These are phyloP conservation scores for human (Homo sapiens) DNA, from an alignment of 2,113 vertebrate species.

Conservation along the genomic window DNA sequence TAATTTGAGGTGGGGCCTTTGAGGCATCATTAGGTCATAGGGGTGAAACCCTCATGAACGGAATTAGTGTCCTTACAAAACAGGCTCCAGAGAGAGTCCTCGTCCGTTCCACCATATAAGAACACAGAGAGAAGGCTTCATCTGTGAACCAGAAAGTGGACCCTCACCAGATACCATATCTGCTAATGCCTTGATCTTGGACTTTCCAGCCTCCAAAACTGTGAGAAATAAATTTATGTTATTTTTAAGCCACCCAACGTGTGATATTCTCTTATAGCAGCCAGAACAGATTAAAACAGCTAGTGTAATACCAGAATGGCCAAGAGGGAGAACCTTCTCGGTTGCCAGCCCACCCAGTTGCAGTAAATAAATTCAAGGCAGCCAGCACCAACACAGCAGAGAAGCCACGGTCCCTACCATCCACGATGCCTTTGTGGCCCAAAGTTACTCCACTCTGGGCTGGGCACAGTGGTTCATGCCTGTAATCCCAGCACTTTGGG, in stretches of 20 bases:
- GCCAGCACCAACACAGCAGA: not conserved
- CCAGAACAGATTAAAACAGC: not conserved
- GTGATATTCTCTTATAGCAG: not conserved
- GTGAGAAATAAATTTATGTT: not conserved
- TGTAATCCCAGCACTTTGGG: no score
- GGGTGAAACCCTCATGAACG: no score
- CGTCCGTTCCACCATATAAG: not conserved
- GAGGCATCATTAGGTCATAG: not conserved
- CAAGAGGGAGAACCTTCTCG: not conserved
- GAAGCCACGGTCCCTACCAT: accelerated
- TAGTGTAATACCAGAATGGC: not conserved
- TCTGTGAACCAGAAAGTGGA: not conserved
- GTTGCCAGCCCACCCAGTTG: not conserved
- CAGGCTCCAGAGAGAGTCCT: not conserved
- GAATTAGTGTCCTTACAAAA: not conserved
- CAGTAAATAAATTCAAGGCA: not conserved
- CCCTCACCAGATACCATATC: not conserved
- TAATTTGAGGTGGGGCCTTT: not conserved
- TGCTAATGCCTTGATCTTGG: not conserved
- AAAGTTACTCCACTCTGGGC: no score
- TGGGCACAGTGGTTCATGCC: no score
- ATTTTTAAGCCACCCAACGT: not conserved
- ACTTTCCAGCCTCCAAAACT: not conserved
- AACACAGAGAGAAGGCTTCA: not conserved
- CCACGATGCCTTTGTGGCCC: not conserved